Base-by-base conservation (phyloP, 1,140 invertebrate genomes). In the Arion vulgaris region DNA sequence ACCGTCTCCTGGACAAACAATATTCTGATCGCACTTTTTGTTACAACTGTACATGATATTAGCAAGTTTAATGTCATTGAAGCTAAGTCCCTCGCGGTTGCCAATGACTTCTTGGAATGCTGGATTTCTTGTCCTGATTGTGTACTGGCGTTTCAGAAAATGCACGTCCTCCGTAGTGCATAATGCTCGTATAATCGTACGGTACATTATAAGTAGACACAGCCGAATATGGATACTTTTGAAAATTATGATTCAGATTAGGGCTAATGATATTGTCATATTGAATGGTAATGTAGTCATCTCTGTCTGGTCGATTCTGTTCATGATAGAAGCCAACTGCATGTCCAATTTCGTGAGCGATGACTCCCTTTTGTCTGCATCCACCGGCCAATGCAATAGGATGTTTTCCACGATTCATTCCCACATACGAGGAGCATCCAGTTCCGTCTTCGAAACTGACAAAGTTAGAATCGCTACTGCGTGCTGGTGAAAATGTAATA, bases 221-320 rank as follows among this genome's bases (percentile, higher is more conserved):
- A 92, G 98, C 97, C 83, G 97, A 96, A 2, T 95, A 95, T 15
- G 96, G 97, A 41, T 98, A 92, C 92, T 98, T 99, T 89, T 99
- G 98, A 92, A 99, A 99, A 91, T 99, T 99, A 92, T 99, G 99
- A 87, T 98, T 26, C 0, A 87, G 45, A 34, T 75, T 71, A 13
- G 82, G 36, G 0, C 38, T 75, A 87, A n/a, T 72, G 7, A 90
- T 85, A 68, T 93, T 93, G n/a, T 87, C 69, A 36, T 82, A 73
- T 38, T 87, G 51, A 28, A 93, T 90, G 11, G 72, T 78, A 9
- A 93, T 88, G 83, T 90, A 89, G 2, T 88, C 79, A 83, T 93
- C 92, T 36, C 93, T 80, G 82, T 93, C 93, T 0, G 92, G 88
- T 28, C 93, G 81, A 4, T 87, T 89, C 53, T 93, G 93, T 79